Percentiles rank a stretch among this genome's conserved stretches.
Evolutionary conservation across 2,113 vertebrate species (phyloP).

Genomic region (Anoplopoma fimbria): DNA sequence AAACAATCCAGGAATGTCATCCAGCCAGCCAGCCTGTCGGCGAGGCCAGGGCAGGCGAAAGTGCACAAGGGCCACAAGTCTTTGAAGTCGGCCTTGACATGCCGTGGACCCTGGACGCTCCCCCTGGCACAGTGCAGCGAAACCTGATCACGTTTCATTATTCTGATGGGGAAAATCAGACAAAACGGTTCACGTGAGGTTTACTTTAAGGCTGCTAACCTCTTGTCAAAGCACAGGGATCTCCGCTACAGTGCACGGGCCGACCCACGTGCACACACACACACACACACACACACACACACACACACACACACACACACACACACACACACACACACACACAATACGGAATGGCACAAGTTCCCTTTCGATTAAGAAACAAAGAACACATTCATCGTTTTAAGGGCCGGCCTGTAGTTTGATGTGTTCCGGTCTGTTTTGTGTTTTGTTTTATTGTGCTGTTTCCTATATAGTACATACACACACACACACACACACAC

Average conservation of each 20-base stretch:
- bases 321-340: neutral
- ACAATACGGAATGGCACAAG: slow-evolving; percentile 41
- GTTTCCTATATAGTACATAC: slow-evolving; percentile 29
- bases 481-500: slow-evolving; percentile 24
- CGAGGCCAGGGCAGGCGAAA: slow-evolving; percentile 54
- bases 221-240: slow-evolving; percentile 61
- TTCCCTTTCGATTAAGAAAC: slow-evolving; percentile 77
- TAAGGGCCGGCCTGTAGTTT: slow-evolving; percentile 46
- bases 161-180: slow-evolving; percentile 81
- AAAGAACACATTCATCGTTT: slow-evolving; percentile 76
- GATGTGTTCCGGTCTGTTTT: slow-evolving; percentile 73
- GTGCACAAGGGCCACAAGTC: slow-evolving; percentile 61
- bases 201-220: slow-evolving; percentile 68
- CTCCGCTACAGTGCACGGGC: slow-evolving; percentile 23
- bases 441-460: slow-evolving; percentile 70
- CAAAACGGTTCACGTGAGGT: slow-evolving; percentile 67
- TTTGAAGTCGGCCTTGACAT: slow-evolving; percentile 78
- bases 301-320: slow-evolving; percentile 20
- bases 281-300: slow-evolving; percentile 21
- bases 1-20: slow-evolving; percentile 68
- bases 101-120: slow-evolving; percentile 70
- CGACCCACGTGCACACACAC: slow-evolving; percentile 9
- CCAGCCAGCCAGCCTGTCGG: slow-evolving; percentile 57
- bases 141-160: slow-evolving; percentile 77
- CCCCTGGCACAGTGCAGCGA: slow-evolving; percentile 62